Evolutionary conservation across 2,888 invertebrate species (phyloP).

Genomic region (Hipparchia semele): DNA sequence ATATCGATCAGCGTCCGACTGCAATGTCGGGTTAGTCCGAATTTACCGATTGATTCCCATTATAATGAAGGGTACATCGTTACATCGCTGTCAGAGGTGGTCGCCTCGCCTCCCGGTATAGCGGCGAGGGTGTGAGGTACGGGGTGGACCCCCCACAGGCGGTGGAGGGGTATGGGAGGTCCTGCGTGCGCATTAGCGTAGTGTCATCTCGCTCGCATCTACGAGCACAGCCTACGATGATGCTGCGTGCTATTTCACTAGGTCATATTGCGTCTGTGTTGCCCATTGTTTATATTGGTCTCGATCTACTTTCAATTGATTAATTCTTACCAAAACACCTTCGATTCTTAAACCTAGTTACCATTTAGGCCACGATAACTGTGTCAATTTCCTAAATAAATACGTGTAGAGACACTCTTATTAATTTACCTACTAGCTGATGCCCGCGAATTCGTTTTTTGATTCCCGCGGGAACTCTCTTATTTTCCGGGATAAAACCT

Average conservation of each 20-base stretch:
- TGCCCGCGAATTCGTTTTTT: too few species aligned
- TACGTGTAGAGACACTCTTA: slow-evolving; percentile 1
- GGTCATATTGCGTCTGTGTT: slow-evolving; percentile 67
- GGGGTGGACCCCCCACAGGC: slow-evolving; percentile 45
- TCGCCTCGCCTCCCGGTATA: slow-evolving; percentile 53
- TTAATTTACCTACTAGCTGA: too few species aligned
- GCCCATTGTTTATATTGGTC: slow-evolving; percentile 78
- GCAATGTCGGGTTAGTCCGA: slow-evolving; percentile 47
- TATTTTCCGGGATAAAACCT: too few species aligned
- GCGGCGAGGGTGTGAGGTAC: slow-evolving; percentile 61
- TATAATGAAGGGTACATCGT: slow-evolving; percentile 80
- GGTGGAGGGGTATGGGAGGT: slow-evolving; percentile 48
- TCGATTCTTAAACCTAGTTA: slow-evolving; percentile 52
- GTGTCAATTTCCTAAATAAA: background rate
- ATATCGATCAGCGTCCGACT: slow-evolving; percentile 31
- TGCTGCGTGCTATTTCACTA: slow-evolving; percentile 76
- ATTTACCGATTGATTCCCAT: slow-evolving; percentile 82
- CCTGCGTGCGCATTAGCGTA: slow-evolving; percentile 62
- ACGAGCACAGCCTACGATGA: slow-evolving; percentile 58
- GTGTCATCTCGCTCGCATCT: slow-evolving; percentile 58
- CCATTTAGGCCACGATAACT: slow-evolving; percentile 16
- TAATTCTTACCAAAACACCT: slow-evolving; percentile 73
- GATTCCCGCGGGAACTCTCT: too few species aligned
- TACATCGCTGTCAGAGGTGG: slow-evolving; percentile 77
- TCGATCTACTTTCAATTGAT: slow-evolving; percentile 79